Evolutionary conservation across 2,113 vertebrate species (phyloP), one percentile per base, ranked within the genome.

Genomic region (Callorhinus ursinus): DNA sequence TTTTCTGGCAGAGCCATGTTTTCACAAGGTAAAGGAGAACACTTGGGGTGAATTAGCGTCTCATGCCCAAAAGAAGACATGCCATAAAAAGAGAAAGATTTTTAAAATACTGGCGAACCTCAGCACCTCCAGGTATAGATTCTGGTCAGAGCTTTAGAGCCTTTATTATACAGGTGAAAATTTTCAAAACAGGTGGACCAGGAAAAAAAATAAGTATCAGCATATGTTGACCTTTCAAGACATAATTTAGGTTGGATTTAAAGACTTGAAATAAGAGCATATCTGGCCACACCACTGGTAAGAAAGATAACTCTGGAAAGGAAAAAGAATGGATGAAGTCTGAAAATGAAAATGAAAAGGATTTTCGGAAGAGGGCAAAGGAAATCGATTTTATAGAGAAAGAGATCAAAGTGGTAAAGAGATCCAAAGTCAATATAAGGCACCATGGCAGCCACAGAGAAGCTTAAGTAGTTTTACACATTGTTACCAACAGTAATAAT

Each of bases 1-100:
- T 10, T 0, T 77, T 94, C 53, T 74, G n/a, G 59, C 33, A 80
- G n/a, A 71, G 31, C 61, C 53, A 82, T 63, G 31, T 74, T 95
- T 88, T 82, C 61, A 79, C 26, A 55, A 95, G 51, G 61, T 86
- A 90, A 74, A 96, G 51, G 31, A 81, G 36, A 94, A 96, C 42
- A 80, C 22, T 46, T 67, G 26, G 46, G 12, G n/a, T 85, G 69
- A 93, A 80, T 53, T 46, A n/a, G 22, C 42, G 2, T 46, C 76
- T 95, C 36, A 31, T 42, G 33, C 24, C 13, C 51, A 90, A 53
- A 81, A 53, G 46, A 91, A 92, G 46, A 95, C 63, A 53, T 79
- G 42, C 6, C 13, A 63, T 2, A 1, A 14, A 61, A 24, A 77
- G 7, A 22, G n/a, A 77, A 95, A 49, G 2, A 74, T 83, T 95